A percentile compares a stretch with the other conserved stretches of the same genome.
Evolutionary conservation across 1,140 invertebrate genomes (phyloP).

Genomic region (Hypothenemus hampei): DNA sequence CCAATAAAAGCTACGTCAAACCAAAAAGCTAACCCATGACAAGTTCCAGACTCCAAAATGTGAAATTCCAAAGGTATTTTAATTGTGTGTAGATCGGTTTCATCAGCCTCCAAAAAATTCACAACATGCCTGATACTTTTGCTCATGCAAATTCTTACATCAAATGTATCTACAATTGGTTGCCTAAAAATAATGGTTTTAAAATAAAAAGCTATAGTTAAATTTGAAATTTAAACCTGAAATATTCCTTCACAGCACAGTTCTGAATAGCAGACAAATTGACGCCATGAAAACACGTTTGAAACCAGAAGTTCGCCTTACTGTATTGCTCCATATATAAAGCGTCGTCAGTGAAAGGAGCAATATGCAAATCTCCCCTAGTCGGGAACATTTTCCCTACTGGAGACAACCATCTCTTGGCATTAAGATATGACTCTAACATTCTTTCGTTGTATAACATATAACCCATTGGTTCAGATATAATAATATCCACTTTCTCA

Average conservation of each 20-base stretch:
- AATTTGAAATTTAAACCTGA: slow-evolving; percentile 47
- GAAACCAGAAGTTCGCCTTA: slow-evolving; percentile 99
- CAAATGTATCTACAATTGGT: slow-evolving; percentile 98
- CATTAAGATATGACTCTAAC: slow-evolving; percentile 98
- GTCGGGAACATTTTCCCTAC: slow-evolving; percentile 95
- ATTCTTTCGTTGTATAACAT: slow-evolving; percentile 99
- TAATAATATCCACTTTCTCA: slow-evolving; percentile 93
- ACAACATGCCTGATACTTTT: slow-evolving; percentile 93
- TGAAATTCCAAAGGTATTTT: slow-evolving; percentile 94
- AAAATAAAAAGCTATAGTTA: neutral
- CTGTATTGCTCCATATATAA: slow-evolving; percentile 98
- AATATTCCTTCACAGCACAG: slow-evolving; percentile 95
- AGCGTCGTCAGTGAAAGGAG: slow-evolving; percentile 97
- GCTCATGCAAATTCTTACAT: slow-evolving; percentile 94
- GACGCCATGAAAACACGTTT: slow-evolving; percentile 97
- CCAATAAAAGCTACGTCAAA: slow-evolving; percentile 99
- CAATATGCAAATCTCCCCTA: slow-evolving; percentile 92
- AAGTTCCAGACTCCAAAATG: slow-evolving; percentile 86
- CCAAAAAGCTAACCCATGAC: slow-evolving; percentile 98
- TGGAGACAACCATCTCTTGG: slow-evolving; percentile 95
- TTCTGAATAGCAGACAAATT: slow-evolving; percentile 86
- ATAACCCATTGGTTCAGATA: slow-evolving; percentile 99
- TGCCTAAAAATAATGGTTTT: slow-evolving; percentile 57
- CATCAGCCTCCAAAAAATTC: slow-evolving; percentile 89
- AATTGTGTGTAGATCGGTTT: slow-evolving; percentile 93